Percentiles rank a stretch among this genome's conserved stretches.
These are phyloP conservation scores for Champsocephalus esox DNA, from an alignment of 2,797 vertebrate genomes.

Conservation along the genomic window DNA sequence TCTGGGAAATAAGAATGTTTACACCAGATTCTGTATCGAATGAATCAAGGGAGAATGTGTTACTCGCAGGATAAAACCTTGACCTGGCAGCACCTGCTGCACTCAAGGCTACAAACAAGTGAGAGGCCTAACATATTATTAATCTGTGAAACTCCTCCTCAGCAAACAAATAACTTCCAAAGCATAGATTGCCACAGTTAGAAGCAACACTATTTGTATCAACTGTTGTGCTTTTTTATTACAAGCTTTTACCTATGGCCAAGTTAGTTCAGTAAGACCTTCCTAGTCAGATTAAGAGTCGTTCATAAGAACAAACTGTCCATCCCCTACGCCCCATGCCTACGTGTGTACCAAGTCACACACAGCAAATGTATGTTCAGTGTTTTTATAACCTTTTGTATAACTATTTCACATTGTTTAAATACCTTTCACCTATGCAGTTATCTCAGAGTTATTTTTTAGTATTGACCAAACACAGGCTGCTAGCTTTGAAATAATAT, in stretches of 20 bases:
- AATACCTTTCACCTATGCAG: constrained; percentile 21
- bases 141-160: background rate
- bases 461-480: constrained; percentile 52
- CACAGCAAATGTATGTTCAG: constrained; percentile 1
- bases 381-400: constrained; percentile 44
- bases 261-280: background rate
- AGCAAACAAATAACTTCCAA: background rate
- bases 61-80: no score
- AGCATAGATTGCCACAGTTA: constrained; percentile 23
- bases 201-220: constrained; percentile 11
- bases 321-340: background rate
- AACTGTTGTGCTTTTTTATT: constrained; percentile 16
- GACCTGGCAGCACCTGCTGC: background rate
- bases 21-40: no score
- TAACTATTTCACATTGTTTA: constrained; percentile 35
- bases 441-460: constrained; percentile 29
- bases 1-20: background rate
- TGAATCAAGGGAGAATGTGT: no score
- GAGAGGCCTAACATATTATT: background rate
- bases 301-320: background rate
- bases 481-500: constrained; percentile 39
- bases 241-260: constrained; percentile 22
- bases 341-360: background rate
- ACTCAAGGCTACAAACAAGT: background rate
- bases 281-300: constrained; percentile 16